Evolutionary conservation across 1,140 invertebrate species (phyloP), one percentile per base, ranked within the genome.

Genomic region (Pseudobourletiella spinata): DNA sequence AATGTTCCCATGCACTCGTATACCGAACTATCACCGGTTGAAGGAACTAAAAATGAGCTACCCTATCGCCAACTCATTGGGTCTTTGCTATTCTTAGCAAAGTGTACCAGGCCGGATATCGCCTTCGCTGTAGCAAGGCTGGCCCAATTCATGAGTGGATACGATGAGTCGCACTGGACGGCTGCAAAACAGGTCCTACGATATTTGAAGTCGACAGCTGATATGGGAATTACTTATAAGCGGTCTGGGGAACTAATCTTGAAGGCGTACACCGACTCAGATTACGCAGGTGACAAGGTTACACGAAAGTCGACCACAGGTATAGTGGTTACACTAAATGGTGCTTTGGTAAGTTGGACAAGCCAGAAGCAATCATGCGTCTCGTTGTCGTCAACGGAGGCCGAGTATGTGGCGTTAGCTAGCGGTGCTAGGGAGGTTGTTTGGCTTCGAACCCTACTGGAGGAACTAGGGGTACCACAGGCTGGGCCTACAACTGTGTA

Each of bases 81-180:
- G 22, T 66, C 71, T 22, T 62, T 78, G 11, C 67, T 77, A 50
- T 75, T 75, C 51, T 55, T 76, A 22, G 66, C 73, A 0, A 64
- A 67, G 16, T 72, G 71, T 48, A 74, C 71, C 51, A 69, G 73
- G 32, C 76, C 75, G 39, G 74, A 77, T 67, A 73, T 76, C n/a
- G 15, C 69, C 6, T 75, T 69, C 71, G 68, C 63, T 26, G 73
- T 74, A 1, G 22, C 26, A 14, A 43, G 57, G 20, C 39, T 65
- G 28, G 1, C 59, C n/a, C 2, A 32, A 39, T 65, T 65, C 29
- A 29, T 58, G 30, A 26, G 2, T 3, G 26, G 30, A 29, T 58
- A 48, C n/a, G 28, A 39, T 28, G 44, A 58, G 8, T 6, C 0
- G 1, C 64, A 65, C 20, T 65, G 54, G 43, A 50, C 57, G 18